phyloP scores from a whole-genome alignment of 2,113 vertebrate genomes.

The Oophaga pumilio region DNA sequence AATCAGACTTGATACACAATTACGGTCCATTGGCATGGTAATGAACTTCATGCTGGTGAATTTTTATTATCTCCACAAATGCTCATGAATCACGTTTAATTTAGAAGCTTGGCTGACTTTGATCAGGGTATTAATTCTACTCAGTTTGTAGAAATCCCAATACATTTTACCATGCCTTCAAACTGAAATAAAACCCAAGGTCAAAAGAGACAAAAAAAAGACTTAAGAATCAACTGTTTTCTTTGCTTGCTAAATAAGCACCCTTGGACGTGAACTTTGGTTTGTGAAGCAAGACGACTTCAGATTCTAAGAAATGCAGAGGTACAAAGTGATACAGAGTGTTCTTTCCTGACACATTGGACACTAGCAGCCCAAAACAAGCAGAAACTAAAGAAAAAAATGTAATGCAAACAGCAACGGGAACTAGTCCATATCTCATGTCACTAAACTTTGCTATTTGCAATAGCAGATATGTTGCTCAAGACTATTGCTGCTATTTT shows the following conservation, averaged over 20 bases:
- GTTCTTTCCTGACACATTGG: conserved; percentile 36
- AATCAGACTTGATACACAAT: conserved; percentile 40
- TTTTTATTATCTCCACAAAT: conserved; percentile 46
- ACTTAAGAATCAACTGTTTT: conserved; percentile 38
- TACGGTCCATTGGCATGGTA: conserved; percentile 38
- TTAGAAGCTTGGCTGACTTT: conserved; percentile 35
- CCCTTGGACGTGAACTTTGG: conserved; percentile 42
- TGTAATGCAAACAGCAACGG: not conserved
- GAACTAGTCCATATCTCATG: not conserved
- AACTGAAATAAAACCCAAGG: conserved; percentile 39
- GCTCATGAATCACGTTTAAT: conserved; percentile 46
- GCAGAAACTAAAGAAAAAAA: not conserved
- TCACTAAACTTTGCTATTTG: not conserved
- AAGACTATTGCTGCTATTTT: conserved; percentile 11
- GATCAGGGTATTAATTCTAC: conserved; percentile 44
- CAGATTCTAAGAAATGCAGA: conserved; percentile 48
- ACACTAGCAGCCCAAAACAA: conserved; percentile 34
- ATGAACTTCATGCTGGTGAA: conserved; percentile 50
- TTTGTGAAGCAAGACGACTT: conserved; percentile 47
- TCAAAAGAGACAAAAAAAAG: conserved; percentile 25
- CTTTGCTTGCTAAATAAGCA: conserved; percentile 35
- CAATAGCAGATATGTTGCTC: not conserved
- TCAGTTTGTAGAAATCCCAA: conserved; percentile 9
- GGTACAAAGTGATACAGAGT: conserved; percentile 46
- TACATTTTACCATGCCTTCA: conserved; percentile 11